Evolutionary conservation across 2,113 vertebrate genomes (phyloP).

Genomic region (Phylloscopus trochiloides): DNA sequence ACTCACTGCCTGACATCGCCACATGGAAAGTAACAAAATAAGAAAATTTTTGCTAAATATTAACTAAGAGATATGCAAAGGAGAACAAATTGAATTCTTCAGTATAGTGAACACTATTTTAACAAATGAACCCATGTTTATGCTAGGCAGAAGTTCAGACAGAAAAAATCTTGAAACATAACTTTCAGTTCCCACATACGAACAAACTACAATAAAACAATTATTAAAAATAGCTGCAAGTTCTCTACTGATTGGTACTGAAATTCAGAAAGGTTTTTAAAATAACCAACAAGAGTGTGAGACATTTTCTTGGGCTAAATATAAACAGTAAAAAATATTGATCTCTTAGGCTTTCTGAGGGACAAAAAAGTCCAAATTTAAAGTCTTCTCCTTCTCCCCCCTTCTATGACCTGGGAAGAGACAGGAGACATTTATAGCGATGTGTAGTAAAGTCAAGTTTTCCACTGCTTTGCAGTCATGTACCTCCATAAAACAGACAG

Average conservation of each 20-base stretch:
- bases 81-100: neutral
- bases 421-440: neutral
- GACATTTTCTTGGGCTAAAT: neutral
- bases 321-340: neutral
- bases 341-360: neutral
- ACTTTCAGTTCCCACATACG: neutral
- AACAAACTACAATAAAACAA: neutral
- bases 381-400: neutral
- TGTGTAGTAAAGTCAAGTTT: neutral
- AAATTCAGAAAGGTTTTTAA: neutral
- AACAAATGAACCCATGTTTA: neutral
- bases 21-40: neutral
- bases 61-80: neutral
- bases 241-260: neutral
- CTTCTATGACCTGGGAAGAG: neutral
- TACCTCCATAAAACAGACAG: neutral
- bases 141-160: neutral
- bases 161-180: neutral
- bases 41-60: neutral
- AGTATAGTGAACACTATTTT: neutral
- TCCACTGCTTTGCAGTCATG: neutral
- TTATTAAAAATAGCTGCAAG: neutral
- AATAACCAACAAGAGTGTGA: neutral
- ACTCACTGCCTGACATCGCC: neutral
- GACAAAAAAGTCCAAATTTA: neutral